Evolutionary conservation across 2,888 invertebrate species (phyloP).

Genomic region (Oscheius sp.): DNA sequence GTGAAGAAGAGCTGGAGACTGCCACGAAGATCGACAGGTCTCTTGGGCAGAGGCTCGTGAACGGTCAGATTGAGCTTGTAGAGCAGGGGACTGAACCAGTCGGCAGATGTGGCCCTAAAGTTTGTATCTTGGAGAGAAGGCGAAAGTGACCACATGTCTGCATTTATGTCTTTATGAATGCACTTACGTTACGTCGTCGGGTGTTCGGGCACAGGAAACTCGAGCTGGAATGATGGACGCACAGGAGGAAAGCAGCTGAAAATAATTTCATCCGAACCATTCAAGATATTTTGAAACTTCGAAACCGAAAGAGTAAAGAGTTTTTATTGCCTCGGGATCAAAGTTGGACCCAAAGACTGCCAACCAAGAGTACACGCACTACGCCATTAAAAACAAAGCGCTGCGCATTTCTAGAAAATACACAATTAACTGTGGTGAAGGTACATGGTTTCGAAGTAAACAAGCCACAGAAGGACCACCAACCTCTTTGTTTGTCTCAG

Average conservation of each 20-base stretch:
- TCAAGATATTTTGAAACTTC: too few relatives aligned
- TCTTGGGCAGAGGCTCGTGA: slow-evolving; percentile 40
- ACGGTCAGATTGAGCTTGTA: slow-evolving; percentile 51
- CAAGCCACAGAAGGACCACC: background rate
- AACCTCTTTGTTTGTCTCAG: slow-evolving; percentile 22
- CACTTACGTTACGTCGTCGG: slow-evolving; percentile 32
- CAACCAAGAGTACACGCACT: too few relatives aligned
- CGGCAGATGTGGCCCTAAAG: slow-evolving; percentile 34
- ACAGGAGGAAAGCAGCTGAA: slow-evolving; percentile 47
- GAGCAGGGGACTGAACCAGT: slow-evolving; percentile 46
- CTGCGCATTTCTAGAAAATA: background rate
- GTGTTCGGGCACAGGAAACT: slow-evolving; percentile 38
- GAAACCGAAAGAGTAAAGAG: too few relatives aligned
- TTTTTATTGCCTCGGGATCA: too few relatives aligned
- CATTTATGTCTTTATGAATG: slow-evolving; percentile 9
- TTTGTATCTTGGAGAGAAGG: slow-evolving; percentile 8
- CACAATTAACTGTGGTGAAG: background rate
- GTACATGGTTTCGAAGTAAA: too few relatives aligned
- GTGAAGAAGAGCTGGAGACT: slow-evolving; percentile 43
- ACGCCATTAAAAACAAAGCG: too few relatives aligned
- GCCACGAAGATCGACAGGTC: slow-evolving; percentile 43
- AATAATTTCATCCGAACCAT: background rate
- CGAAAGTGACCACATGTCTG: slow-evolving; percentile 16
- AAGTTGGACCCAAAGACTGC: too few relatives aligned
- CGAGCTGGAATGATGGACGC: slow-evolving; percentile 37